Base-by-base conservation (phyloP, 2,888 invertebrate genomes). In the Andrena chrysosceles region DNA sequence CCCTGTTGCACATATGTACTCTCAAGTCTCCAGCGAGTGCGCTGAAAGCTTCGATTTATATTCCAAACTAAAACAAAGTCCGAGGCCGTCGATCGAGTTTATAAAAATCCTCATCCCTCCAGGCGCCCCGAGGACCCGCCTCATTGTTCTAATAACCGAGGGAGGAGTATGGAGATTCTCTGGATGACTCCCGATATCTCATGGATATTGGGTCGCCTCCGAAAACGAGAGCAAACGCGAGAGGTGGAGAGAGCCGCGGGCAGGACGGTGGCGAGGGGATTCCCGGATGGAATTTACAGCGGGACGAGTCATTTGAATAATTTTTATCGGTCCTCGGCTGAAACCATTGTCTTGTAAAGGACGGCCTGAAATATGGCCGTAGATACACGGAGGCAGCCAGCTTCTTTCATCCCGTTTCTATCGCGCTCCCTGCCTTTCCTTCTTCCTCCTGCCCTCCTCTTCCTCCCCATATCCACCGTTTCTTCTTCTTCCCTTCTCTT, bases 341-440 rank as follows among this genome's bases (percentile, higher is more conserved):
- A 92, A 92, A 92, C 91, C 92, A 92, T 92, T 92, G 92, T 92
- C 92, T 92, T 92, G 92, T 92, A 91, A 92, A 91, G 89, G 89
- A 89, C 90, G 89, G 86, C 68, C 87, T 92, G 89, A 92, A 92
- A 92, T 92, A 92, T 92, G 85, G 90, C 90, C 87, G 87, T 77
- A 91, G 92, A 92, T 92, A 92, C 89, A 90, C 87, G 90, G 85
- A 85, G 89, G 85, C 79, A 86, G 74, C 60, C 79, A 77, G 84
- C 78, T 84, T 77, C 86, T 80, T 81, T 74, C 81, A 71, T 81
- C 81, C 72, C 59, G 42, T 80, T 54, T 72, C 68, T 33, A 76
- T 78, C 73, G 48, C 63, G 49, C 75, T 63, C 59, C 60, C 23
- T 66, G 49, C 59, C n/a, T 13, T 20, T 13, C 56, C 31, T 7